Evolutionary conservation across 1,140 invertebrate species (phyloP), one percentile per base, ranked within the genome.

Genomic region (Cephus cinctus): DNA sequence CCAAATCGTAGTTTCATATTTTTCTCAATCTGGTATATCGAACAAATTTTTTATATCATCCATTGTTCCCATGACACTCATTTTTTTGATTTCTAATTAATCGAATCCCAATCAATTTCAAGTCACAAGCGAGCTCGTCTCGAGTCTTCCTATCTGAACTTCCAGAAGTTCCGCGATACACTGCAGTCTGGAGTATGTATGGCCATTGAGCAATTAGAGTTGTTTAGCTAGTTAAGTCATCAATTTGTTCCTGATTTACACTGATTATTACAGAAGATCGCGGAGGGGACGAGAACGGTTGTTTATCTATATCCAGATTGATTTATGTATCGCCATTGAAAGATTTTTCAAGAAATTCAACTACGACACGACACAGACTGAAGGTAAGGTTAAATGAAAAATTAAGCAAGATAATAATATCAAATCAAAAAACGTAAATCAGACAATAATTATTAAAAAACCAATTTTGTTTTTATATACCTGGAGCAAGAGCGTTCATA

Each of bases 401-500:
- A n/a, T n/a, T n/a, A n/a, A n/a, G n/a, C n/a, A n/a, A n/a, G n/a
- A n/a, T n/a, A n/a, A n/a, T n/a, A n/a, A n/a, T n/a, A n/a, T n/a
- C n/a, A n/a, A n/a, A n/a, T n/a, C n/a, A n/a, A n/a, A n/a, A n/a
- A n/a, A n/a, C n/a, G n/a, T n/a, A n/a, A n/a, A n/a, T n/a, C n/a
- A n/a, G n/a, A n/a, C n/a, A n/a, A n/a, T n/a, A n/a, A n/a, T n/a
- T n/a, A n/a, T n/a, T n/a, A n/a, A n/a, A n/a, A n/a, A n/a, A n/a
- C n/a, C n/a, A 16, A 19, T 40, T 43, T n/a, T 12, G 15, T 42
- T 5, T 8, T 32, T 20, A 49, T 43, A 21, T 55, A 77, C 75
- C 75, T 58, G 70, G 59, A 2, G 71, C 32, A 15, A 77, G 47
- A 14, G 70, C 59, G 18, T 64, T 67, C 36, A 76, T 69, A 0